Evolutionary conservation across 2,888 invertebrate species (phyloP).

Genomic region (Caenorhabditis imperialis): DNA sequence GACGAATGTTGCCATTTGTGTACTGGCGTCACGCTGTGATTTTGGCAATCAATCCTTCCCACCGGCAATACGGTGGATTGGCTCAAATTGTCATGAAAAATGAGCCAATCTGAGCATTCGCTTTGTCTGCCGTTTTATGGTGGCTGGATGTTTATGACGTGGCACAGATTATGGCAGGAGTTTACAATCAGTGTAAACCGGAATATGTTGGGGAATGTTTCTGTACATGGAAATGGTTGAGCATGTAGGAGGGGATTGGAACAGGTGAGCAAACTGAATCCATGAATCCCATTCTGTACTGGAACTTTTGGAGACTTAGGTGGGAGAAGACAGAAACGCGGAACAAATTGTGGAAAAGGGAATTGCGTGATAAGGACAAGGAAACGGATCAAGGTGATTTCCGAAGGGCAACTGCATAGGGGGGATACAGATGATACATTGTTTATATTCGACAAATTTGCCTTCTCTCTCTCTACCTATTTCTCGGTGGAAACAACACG

Average conservation of each 20-base stretch:
- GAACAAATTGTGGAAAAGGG: slow-evolving; percentile 17
- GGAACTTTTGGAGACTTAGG: slow-evolving; percentile 17
- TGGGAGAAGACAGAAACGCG: not conserved
- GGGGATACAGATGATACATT: slow-evolving; percentile 18
- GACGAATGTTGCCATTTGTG: slow-evolving; percentile 31
- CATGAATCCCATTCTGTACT: slow-evolving; percentile 12
- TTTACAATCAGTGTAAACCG: too few relatives aligned
- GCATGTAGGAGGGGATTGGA: not conserved
- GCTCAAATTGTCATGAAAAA: slow-evolving; percentile 24
- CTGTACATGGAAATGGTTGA: too few relatives aligned
- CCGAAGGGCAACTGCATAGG: not conserved
- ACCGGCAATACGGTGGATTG: slow-evolving; percentile 7
- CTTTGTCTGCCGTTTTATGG: not conserved
- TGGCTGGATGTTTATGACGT: not conserved
- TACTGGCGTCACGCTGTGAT: slow-evolving; percentile 21
- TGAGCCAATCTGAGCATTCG: slow-evolving; percentile 6
- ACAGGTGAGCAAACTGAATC: slow-evolving; percentile 37
- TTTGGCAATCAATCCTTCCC: too few relatives aligned
- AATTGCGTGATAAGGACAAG: slow-evolving; percentile 7
- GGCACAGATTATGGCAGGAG: too few relatives aligned
- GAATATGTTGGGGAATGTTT: too few relatives aligned
- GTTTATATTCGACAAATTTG: slow-evolving; percentile 26
- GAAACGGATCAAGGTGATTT: slow-evolving; percentile 13
- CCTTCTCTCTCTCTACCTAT: not conserved
- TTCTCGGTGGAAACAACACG: not conserved